A percentile compares a stretch with the other conserved stretches of the same genome.
Evolutionary conservation across 2,113 vertebrate genomes (phyloP).

Genomic region (Sylvilagus bachmani): DNA sequence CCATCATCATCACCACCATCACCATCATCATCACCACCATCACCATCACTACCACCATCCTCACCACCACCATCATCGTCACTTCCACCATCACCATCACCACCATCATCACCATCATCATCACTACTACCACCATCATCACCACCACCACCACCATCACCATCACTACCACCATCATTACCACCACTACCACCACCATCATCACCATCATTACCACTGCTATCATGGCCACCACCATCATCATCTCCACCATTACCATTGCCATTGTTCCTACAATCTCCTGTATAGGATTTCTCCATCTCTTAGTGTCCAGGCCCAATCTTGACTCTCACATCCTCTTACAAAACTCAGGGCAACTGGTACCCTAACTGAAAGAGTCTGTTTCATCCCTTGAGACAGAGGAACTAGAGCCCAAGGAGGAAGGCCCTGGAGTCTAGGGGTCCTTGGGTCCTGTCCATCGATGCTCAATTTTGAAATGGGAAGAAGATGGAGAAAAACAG

Average conservation of each 20-base stretch:
- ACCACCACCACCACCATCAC: too few relatives aligned
- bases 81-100: background rate
- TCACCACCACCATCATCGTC: rapidly evolving
- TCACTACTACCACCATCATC: background rate
- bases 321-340: rapidly evolving
- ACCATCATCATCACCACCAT: background rate
- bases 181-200: too few relatives aligned
- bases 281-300: background rate
- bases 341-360: background rate
- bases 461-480: background rate
- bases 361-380: background rate
- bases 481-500: background rate
- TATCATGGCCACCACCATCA: background rate
- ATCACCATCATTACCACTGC: too few relatives aligned
- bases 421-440: background rate
- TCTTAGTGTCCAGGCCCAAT: rapidly evolving
- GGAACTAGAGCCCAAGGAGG: too few relatives aligned
- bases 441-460: background rate
- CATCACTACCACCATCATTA: too few relatives aligned
- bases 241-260: rapidly evolving
- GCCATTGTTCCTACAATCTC: rapidly evolving
- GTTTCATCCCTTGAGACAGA: background rate
- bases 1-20: background rate
- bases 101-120: background rate
- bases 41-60: background rate